phyloP scores from a whole-genome alignment of 1,140 invertebrate species.

The Drosophila subpulchrella region DNA sequence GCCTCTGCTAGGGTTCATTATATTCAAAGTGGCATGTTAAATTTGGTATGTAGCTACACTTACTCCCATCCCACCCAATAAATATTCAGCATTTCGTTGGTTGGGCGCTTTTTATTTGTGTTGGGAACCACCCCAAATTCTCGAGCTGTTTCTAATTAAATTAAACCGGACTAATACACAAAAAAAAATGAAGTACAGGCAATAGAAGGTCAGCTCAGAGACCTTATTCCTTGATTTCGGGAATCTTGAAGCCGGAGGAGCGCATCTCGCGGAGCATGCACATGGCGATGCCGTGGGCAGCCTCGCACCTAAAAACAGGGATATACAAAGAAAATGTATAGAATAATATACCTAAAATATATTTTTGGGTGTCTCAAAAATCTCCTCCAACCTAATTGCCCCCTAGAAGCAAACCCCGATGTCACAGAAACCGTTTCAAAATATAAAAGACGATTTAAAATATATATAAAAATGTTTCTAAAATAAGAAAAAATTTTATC shows the following conservation, averaged over 20 bases:
- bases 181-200: constrained; percentile 13
- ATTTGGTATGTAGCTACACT: neutral
- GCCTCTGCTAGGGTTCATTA: too few relatives aligned
- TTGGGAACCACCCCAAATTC: constrained; percentile 55
- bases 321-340: neutral
- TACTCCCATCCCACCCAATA: neutral
- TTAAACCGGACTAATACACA: constrained; percentile 32
- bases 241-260: constrained; percentile 49
- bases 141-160: constrained; percentile 5
- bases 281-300: constrained; percentile 62
- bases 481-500: too few relatives aligned
- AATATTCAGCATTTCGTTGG: constrained; percentile 9
- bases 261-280: constrained; percentile 72
- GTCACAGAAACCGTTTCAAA: too few relatives aligned
- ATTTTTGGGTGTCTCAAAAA: too few relatives aligned
- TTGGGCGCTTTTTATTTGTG: constrained; percentile 61
- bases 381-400: too few relatives aligned
- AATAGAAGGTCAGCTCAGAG: neutral
- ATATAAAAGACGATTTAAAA: too few relatives aligned
- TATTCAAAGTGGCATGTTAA: too few relatives aligned
- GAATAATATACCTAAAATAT: neutral
- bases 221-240: constrained; percentile 60
- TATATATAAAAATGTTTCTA: too few relatives aligned
- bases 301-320: constrained; percentile 57
- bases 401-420: too few relatives aligned